These are phyloP conservation scores for Trachymyrmex septentrionalis DNA, from an alignment of 1,140 invertebrate genomes.

Conservation along the genomic window DNA sequence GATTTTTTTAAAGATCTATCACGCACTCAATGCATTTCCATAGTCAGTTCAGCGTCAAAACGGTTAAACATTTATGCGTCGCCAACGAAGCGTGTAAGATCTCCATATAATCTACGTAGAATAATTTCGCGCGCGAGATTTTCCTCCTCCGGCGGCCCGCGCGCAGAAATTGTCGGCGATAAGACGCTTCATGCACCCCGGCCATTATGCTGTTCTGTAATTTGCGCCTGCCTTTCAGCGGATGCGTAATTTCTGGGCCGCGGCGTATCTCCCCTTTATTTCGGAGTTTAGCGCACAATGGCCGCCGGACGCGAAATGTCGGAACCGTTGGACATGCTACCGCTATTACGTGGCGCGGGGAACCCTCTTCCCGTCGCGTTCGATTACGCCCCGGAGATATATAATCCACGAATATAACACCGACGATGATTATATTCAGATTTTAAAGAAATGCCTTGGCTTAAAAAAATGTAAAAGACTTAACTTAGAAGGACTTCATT, in stretches of 20 bases:
- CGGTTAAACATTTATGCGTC: slow-evolving; percentile 42
- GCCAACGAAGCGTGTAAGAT: slow-evolving; percentile 29
- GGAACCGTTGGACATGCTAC: slow-evolving; percentile 53
- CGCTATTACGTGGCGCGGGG: slow-evolving; percentile 45
- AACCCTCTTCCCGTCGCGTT: slow-evolving; percentile 17
- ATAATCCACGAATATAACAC: slow-evolving; percentile 19
- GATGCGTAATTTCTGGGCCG: slow-evolving; percentile 57
- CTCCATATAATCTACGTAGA: slow-evolving; percentile 41
- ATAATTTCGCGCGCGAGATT: slow-evolving; percentile 47
- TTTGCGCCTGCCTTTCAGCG: slow-evolving; percentile 63
- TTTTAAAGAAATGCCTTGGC: slow-evolving; percentile 1
- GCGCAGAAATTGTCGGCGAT: slow-evolving; percentile 58
- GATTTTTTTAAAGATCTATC: not conserved
- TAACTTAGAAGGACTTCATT: too few species aligned
- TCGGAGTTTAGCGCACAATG: slow-evolving; percentile 63
- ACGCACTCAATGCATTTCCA: not conserved
- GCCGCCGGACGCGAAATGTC: slow-evolving; percentile 52
- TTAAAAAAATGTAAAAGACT: not conserved
- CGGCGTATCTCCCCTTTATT: slow-evolving; percentile 61
- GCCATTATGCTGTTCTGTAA: slow-evolving; percentile 59
- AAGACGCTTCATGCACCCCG: slow-evolving; percentile 49
- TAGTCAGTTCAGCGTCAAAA: not conserved
- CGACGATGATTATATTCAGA: slow-evolving; percentile 6
- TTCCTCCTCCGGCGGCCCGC: slow-evolving; percentile 37
- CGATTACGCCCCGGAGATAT: slow-evolving; percentile 37